phyloP scores from a whole-genome alignment of 2,888 invertebrate species.

The Lasioglossum figueresi region DNA sequence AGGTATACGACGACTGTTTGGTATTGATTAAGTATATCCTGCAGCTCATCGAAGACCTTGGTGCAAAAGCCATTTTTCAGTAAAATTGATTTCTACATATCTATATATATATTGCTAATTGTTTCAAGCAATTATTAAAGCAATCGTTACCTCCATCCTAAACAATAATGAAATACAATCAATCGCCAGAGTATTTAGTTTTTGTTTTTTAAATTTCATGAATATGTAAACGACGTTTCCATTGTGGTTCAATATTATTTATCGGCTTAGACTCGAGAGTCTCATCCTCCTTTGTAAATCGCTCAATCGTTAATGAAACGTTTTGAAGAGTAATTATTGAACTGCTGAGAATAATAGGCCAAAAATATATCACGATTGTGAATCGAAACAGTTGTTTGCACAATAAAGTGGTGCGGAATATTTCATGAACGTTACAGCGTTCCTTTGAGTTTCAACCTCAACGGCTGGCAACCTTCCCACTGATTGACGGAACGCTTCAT shows the following conservation, averaged over 20 bases:
- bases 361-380: not conserved
- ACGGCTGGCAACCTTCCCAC: slow-evolving; percentile 41
- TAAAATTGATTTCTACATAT: not conserved
- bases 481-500: slow-evolving; percentile 47
- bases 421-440: slow-evolving; percentile 50
- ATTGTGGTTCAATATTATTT: not conserved
- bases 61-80: not conserved
- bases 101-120: not conserved
- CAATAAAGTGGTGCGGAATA: slow-evolving; percentile 45
- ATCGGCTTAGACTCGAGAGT: not conserved
- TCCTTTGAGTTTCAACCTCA: slow-evolving; percentile 48
- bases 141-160: not conserved
- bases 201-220: not conserved
- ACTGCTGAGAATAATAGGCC: not conserved
- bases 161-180: not conserved
- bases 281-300: not conserved
- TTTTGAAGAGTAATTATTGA: not conserved
- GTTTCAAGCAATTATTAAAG: not conserved
- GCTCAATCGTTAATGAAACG: not conserved
- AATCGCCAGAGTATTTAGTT: not conserved
- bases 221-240: not conserved
- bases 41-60: too few species aligned
- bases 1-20: not conserved
- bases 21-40: not conserved
- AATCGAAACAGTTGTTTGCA: slow-evolving; percentile 18